phyloP scores from a whole-genome alignment of 2,888 invertebrate species.

The Hirtodrosophila alboralis region DNA sequence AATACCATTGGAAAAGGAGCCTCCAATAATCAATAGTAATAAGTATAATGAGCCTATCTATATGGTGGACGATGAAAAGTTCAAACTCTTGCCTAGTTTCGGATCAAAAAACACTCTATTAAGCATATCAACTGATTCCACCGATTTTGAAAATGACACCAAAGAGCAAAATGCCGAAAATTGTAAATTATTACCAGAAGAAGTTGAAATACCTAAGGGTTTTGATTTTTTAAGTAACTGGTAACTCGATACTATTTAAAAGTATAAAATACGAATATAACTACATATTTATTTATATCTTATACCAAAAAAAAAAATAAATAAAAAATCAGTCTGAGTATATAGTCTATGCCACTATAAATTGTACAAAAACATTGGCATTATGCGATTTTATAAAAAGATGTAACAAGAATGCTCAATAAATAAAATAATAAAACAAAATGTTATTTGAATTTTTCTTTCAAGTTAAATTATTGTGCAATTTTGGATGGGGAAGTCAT shows the following conservation, averaged over 20 bases:
- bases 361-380: slow-evolving; percentile 13
- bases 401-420: slow-evolving; percentile 6
- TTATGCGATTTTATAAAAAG: slow-evolving; percentile 4
- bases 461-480: too few relatives aligned
- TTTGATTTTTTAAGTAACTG: slow-evolving; percentile 61
- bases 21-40: background rate
- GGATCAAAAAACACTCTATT: slow-evolving; percentile 36
- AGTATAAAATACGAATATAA: background rate
- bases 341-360: background rate
- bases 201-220: slow-evolving; percentile 62
- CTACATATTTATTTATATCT: slow-evolving; percentile 7
- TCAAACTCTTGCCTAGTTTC: slow-evolving; percentile 22
- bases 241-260: slow-evolving; percentile 25
- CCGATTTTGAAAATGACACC: slow-evolving; percentile 51
- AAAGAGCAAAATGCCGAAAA: slow-evolving; percentile 52
- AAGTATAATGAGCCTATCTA: slow-evolving; percentile 3
- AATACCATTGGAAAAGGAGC: slow-evolving; percentile 2
- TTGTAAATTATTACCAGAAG: slow-evolving; percentile 39
- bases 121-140: slow-evolving; percentile 34
- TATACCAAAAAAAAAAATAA: slow-evolving; percentile 23
- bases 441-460: too few relatives aligned
- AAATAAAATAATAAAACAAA: slow-evolving; percentile 2
- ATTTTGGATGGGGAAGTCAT: too few relatives aligned
- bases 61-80: slow-evolving; percentile 18
- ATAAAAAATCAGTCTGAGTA: slow-evolving; percentile 20